Evolutionary conservation across 2,888 invertebrate species (phyloP).

Genomic region (Trichopria drosophilae): DNA sequence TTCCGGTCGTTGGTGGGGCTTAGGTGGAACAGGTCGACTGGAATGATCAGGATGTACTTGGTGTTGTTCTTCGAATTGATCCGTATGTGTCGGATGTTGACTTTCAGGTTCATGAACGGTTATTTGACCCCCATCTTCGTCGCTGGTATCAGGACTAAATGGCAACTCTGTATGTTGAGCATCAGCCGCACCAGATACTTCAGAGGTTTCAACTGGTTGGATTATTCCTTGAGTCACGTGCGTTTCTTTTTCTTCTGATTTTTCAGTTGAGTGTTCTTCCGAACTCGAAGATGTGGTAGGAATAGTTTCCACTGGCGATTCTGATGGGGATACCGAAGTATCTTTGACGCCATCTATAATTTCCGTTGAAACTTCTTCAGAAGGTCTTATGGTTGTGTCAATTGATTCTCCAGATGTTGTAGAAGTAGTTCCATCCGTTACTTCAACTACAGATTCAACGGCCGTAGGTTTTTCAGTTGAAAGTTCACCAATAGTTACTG

Average conservation of each 20-base stretch:
- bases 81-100: slow-evolving; percentile 36
- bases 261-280: slow-evolving; percentile 8
- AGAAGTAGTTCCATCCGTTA: slow-evolving; percentile 13
- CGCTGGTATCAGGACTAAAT: slow-evolving; percentile 31
- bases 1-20: slow-evolving; percentile 33
- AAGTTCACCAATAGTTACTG: slow-evolving; percentile 12
- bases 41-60: slow-evolving; percentile 33
- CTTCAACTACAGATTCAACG: slow-evolving; percentile 22
- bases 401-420: too few species aligned
- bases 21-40: slow-evolving; percentile 10
- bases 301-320: slow-evolving; percentile 6
- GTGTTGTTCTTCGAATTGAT: slow-evolving; percentile 35
- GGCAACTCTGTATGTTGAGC: slow-evolving; percentile 41
- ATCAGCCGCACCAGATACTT: slow-evolving; percentile 15
- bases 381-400: neutral
- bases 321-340: too few species aligned
- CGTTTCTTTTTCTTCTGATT: neutral
- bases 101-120: slow-evolving; percentile 38
- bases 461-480: slow-evolving; percentile 22
- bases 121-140: slow-evolving; percentile 38
- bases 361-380: slow-evolving; percentile 1
- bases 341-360: too few species aligned
- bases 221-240: neutral
- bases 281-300: too few species aligned
- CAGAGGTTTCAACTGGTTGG: slow-evolving; percentile 16